Percentiles rank a stretch among this genome's conserved stretches.
phyloP scores from a whole-genome alignment of 2,888 invertebrate species.

The Trissoscelio sp. region DNA sequence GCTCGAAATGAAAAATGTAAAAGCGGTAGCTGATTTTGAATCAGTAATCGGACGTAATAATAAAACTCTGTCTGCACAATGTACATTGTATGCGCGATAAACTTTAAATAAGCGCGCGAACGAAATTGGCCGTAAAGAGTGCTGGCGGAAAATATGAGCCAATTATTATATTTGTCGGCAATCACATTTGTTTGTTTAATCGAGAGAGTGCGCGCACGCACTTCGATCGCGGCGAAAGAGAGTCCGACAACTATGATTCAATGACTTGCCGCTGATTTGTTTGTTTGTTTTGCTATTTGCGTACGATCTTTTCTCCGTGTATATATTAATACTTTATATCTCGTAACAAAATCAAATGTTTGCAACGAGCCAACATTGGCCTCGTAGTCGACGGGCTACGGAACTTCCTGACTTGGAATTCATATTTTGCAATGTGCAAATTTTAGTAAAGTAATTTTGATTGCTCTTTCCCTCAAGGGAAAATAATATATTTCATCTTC shows the following conservation, averaged over 20 bases:
- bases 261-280: slow-evolving; percentile 30
- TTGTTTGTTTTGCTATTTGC: slow-evolving; percentile 53
- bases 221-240: slow-evolving; percentile 39
- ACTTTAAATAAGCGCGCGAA: slow-evolving; percentile 66
- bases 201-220: slow-evolving; percentile 52
- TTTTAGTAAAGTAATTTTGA: slow-evolving; percentile 34
- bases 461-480: neutral
- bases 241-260: slow-evolving; percentile 25
- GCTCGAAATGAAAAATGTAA: slow-evolving; percentile 56
- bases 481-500: neutral
- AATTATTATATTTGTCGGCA: slow-evolving; percentile 77
- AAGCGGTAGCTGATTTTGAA: slow-evolving; percentile 56
- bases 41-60: slow-evolving; percentile 62
- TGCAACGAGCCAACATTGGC: slow-evolving; percentile 45
- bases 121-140: slow-evolving; percentile 71
- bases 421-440: slow-evolving; percentile 27
- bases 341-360: slow-evolving; percentile 57
- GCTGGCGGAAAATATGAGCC: slow-evolving; percentile 73
- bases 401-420: slow-evolving; percentile 25
- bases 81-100: slow-evolving; percentile 60
- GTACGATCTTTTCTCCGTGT: slow-evolving; percentile 41
- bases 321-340: slow-evolving; percentile 50
- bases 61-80: slow-evolving; percentile 57
- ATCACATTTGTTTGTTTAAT: slow-evolving; percentile 76
- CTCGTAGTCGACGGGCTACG: too few species aligned